Base-by-base conservation (phyloP, 2,888 invertebrate species). In the Willowsia nigromaculata region DNA sequence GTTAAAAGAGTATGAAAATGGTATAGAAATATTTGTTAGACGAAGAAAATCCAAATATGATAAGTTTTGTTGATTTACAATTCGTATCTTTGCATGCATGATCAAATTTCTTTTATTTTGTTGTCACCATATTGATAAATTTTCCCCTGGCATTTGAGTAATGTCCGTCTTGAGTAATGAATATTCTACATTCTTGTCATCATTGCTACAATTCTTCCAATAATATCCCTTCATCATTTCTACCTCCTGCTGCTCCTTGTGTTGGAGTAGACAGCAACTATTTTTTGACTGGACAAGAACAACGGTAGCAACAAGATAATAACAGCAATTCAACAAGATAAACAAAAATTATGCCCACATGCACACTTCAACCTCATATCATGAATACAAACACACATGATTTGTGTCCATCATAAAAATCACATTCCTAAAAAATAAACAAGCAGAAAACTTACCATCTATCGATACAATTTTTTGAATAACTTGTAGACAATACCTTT, bases 331-430 rank as follows among this genome's bases (percentile, higher is more conserved):
- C 71, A 71, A 30, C 71, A 40, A 22, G 43, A 71, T 71, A 40
- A 71, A 30, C 71, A 40, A 22, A 71, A 71, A 71, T 71, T 71
- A 71, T 71, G 71, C 71, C 22, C 43, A 22, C 71, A 71, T 71
- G 43, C 71, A 71, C 71, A 71, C 25, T 18, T 62, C 27, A 62
- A 18, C 62, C 27, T 62, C 62, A 71, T 40, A 71, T 65, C 37
- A 65, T 27, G 65, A 33, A 43, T 71, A 47, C n/a, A 74, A 50
- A 50, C 15, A 47, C 50, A 76, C 50, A 76, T 76, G 74, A 37
- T 74, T 40, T 74, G 74, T 74, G 74, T 74, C 47, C n/a, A 74
- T 74, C 47, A 74, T 74, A 74, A 74, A 47, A 74, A 74, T 74
- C 74, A 43, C 43, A n/a, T 74, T 74, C 47, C 74, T 25, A 15